phyloP scores from a whole-genome alignment of 2,113 vertebrate species.

The Junco hyemalis region DNA sequence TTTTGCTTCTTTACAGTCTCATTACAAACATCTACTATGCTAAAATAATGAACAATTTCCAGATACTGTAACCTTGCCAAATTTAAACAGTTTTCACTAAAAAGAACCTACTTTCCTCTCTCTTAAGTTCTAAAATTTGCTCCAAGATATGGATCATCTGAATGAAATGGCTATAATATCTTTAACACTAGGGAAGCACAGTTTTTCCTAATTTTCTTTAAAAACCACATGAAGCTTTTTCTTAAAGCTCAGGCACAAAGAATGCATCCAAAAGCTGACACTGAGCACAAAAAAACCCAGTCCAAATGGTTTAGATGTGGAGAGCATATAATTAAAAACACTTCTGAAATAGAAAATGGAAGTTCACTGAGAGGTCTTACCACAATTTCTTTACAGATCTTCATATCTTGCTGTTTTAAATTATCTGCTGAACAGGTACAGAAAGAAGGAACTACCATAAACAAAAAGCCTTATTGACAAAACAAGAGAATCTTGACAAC shows the following conservation, averaged over 20 bases:
- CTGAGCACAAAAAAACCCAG: accelerated
- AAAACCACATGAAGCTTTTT: background rate
- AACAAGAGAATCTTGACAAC: background rate
- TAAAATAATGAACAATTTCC: background rate
- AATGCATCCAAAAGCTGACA: background rate
- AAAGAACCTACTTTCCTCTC: background rate
- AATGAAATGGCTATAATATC: background rate
- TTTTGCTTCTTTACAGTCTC: background rate
- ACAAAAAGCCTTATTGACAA: background rate
- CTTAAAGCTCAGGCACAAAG: background rate
- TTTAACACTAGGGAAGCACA: background rate
- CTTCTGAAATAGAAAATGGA: background rate
- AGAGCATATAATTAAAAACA: background rate
- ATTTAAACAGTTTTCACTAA: background rate
- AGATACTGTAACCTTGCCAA: background rate
- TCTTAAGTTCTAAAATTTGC: background rate
- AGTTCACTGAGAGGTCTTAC: background rate
- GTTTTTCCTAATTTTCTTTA: background rate
- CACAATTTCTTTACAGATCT: background rate
- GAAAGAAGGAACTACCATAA: background rate
- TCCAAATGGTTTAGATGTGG: background rate
- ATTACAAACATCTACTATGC: background rate
- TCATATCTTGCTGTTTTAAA: background rate
- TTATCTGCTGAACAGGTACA: background rate
- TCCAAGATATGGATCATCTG: background rate